Percentiles rank a stretch among this genome's conserved stretches.
phyloP scores from a whole-genome alignment of 2,888 invertebrate genomes.

The Lysandra coridon region DNA sequence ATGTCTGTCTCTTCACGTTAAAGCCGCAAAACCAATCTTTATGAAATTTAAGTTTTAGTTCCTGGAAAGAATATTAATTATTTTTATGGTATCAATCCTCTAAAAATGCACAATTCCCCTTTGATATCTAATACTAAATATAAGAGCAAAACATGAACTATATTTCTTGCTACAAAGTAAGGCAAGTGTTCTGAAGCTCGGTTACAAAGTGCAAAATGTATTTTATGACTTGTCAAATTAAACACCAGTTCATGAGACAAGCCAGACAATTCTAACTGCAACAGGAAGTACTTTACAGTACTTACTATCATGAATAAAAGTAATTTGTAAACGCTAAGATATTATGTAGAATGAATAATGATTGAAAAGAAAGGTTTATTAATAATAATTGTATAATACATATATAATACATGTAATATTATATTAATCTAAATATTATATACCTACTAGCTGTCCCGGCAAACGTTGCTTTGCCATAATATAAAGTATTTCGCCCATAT shows the following conservation, averaged over 20 bases:
- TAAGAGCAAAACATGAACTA: not conserved
- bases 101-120: not conserved
- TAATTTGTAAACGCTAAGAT: not conserved
- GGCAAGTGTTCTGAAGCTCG: not conserved
- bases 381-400: too few relatives aligned
- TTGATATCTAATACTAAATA: not conserved
- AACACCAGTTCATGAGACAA: not conserved
- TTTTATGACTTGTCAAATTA: slow-evolving; percentile 17
- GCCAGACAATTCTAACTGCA: slow-evolving; percentile 1
- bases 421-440: too few relatives aligned
- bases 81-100: not conserved
- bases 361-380: too few relatives aligned
- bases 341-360: too few relatives aligned
- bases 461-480: too few relatives aligned
- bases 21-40: too few relatives aligned
- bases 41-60: too few relatives aligned
- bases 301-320: not conserved
- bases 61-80: too few relatives aligned
- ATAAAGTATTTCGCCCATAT: too few relatives aligned
- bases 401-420: too few relatives aligned
- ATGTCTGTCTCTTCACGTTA: too few relatives aligned
- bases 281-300: not conserved
- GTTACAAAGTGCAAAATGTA: not conserved
- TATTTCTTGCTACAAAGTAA: not conserved
- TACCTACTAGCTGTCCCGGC: too few relatives aligned